Evolutionary conservation across 2,797 vertebrate genomes (phyloP), one percentile per base, ranked within the genome.

Genomic region (Aeoliscus strigatus): DNA sequence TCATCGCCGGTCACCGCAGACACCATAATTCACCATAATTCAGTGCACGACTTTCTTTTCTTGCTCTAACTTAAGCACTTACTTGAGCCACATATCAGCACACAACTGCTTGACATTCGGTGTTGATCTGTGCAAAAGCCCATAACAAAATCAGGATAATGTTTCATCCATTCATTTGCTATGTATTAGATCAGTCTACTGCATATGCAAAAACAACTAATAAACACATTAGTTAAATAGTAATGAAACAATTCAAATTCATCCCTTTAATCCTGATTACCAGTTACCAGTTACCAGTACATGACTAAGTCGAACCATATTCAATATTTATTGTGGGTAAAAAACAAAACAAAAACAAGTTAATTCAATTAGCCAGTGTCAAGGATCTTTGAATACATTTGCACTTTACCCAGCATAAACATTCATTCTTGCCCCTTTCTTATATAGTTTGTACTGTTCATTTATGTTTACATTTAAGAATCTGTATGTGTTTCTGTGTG

Each of bases 301-400:
- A n/a, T n/a, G n/a, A n/a, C n/a, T n/a, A n/a, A 39, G 28, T 27
- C 51, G 25, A 45, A 43, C 9, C 14, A 37, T 31, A 39, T 60
- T 56, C 54, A 33, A 68, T 58, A 59, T 49, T 46, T 26, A 49
- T 41, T 66, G 34, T 32, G 11, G 1, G 10, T 11, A 5, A 27
- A 44, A 17, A 36, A 34, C 47, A 37, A 42, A 45, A 3, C 42
- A 39, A 56, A 73, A 61, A 53, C 21, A 51, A 46, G 60, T 60
- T 52, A 56, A 30, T 66, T 21, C 59, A 63, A 77, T 44, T 66
- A 39, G 56, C 55, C 64, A 60, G 43, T 51, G 38, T 40, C 41
- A 54, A 43, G 51, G 57, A 64, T 77, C 64, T 57, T 64, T 79
- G 60, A 41, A 68, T 40, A 64, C 53, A 74, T 62, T 40, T 51